Percentiles rank a stretch among this genome's conserved stretches.
Evolutionary conservation across 2,113 vertebrate species (phyloP).

Genomic region (Rhinoderma darwinii): DNA sequence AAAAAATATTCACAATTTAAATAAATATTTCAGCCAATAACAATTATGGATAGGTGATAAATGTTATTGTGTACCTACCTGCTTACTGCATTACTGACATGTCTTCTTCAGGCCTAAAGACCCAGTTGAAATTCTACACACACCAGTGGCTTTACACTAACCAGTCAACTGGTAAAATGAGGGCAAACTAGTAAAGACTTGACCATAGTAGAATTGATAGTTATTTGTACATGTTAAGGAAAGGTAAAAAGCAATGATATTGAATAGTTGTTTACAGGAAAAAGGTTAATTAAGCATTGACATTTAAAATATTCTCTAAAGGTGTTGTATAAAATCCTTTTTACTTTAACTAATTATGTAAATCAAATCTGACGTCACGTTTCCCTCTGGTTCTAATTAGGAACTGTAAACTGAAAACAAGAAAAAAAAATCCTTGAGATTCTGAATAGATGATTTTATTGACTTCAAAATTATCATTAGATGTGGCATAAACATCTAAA

Average conservation of each 20-base stretch:
- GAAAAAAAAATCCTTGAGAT: slow-evolving; percentile 31
- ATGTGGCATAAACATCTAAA: slow-evolving; percentile 30
- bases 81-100: not conserved
- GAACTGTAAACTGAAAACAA: slow-evolving; percentile 28
- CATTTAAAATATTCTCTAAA: slow-evolving; percentile 51
- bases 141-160: not conserved
- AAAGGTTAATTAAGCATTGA: slow-evolving; percentile 57
- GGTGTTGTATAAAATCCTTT: slow-evolving; percentile 35
- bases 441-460: slow-evolving; percentile 35
- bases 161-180: not conserved
- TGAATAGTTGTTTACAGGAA: slow-evolving; percentile 36
- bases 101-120: not conserved
- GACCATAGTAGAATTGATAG: not conserved
- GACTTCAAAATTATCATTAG: slow-evolving; percentile 24
- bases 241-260: slow-evolving; percentile 15
- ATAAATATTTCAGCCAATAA: too few relatives aligned
- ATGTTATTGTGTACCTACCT: too few relatives aligned
- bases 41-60: too few relatives aligned
- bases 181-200: not conserved
- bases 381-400: slow-evolving; percentile 48
- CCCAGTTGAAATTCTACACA: too few relatives aligned
- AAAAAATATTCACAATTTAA: too few relatives aligned
- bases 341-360: slow-evolving; percentile 52
- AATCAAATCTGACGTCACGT: slow-evolving; percentile 54
- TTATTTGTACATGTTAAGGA: not conserved